Evolutionary conservation across 2,113 vertebrate species (phyloP).

Genomic region (Crotalus helleri): DNA sequence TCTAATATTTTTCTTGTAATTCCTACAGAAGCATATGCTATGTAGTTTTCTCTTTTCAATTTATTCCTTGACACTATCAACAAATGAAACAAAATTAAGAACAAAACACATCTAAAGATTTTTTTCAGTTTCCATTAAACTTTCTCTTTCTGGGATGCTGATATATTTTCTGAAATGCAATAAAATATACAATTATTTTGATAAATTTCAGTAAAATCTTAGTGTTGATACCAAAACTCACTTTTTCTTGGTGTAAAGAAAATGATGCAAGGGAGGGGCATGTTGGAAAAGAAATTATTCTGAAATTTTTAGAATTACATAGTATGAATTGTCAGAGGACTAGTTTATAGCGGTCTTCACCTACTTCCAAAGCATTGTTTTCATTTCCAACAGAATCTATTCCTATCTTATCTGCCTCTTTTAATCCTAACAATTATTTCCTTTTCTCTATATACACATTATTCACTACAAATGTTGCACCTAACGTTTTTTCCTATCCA

Average conservation of each 20-base stretch:
- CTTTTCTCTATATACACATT: neutral
- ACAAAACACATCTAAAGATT: constrained; percentile 9
- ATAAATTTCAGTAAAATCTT: constrained; percentile 1
- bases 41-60: neutral
- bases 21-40: neutral
- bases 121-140: neutral
- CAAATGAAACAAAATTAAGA: neutral
- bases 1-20: neutral
- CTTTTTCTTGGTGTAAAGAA: neutral
- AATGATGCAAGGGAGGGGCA: neutral
- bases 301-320: neutral
- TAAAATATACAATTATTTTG: neutral
- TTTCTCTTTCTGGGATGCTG: constrained; percentile 1
- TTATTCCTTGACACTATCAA: constrained; percentile 9
- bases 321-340: neutral
- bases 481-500: neutral
- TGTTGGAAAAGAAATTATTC: neutral
- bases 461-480: neutral
- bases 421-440: neutral
- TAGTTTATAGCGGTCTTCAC: neutral
- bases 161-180: neutral
- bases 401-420: neutral
- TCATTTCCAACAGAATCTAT: neutral
- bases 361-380: neutral
- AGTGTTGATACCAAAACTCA: neutral